Evolutionary conservation across 2,113 vertebrate genomes (phyloP).

Genomic region (Tetrao urogallus): DNA sequence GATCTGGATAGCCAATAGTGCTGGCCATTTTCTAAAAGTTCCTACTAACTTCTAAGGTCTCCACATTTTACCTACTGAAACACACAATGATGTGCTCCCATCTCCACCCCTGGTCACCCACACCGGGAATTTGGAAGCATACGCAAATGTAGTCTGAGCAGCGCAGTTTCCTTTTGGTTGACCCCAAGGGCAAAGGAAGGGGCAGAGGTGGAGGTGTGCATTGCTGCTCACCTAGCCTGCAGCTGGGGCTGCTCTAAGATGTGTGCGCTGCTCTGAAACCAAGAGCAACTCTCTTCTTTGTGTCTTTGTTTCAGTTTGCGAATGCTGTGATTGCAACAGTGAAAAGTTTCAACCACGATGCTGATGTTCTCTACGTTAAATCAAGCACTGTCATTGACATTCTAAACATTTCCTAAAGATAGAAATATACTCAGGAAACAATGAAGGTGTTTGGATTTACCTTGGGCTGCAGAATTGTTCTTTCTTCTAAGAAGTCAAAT

Average conservation of each 20-base stretch:
- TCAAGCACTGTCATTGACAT: not conserved
- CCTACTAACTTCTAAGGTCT: not conserved
- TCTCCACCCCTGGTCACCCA: not conserved
- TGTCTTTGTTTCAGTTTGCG: accelerated
- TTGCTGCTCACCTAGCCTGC: not conserved
- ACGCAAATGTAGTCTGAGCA: not conserved
- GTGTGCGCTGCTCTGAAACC: accelerated
- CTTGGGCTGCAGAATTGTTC: not conserved
- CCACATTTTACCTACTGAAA: not conserved
- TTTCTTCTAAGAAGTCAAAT: not conserved
- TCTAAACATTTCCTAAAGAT: not conserved
- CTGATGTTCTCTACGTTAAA: not conserved
- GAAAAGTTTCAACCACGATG: not conserved
- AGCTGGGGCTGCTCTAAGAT: not conserved
- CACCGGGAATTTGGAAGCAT: not conserved
- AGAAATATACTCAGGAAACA: not conserved
- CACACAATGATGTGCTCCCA: accelerated
- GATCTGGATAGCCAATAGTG: not conserved
- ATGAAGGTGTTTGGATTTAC: not conserved
- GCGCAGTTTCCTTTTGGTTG: not conserved
- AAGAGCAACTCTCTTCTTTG: not conserved
- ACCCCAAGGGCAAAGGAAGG: not conserved
- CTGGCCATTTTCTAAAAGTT: not conserved
- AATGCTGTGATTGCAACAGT: not conserved
- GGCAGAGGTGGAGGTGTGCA: accelerated